These are phyloP conservation scores for Tethya wilhelma DNA, from an alignment of 37 sponge, comb jelly and placozoan species.

Conservation along the genomic window DNA sequence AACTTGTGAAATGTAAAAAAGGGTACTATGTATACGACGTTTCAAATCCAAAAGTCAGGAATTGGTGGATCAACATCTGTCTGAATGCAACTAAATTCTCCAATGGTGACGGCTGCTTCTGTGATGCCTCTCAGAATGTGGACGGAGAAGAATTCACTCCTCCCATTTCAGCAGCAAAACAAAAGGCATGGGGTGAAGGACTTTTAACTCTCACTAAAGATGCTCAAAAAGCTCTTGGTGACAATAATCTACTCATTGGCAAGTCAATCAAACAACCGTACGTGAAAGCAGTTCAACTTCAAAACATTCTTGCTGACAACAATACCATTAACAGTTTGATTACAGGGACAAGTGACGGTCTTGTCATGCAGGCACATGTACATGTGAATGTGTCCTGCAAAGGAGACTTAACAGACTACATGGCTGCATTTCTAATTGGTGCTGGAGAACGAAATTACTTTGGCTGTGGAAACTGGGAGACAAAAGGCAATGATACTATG, in stretches of 20 bases:
- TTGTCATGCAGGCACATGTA: slow-evolving; percentile 58
- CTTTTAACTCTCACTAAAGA: slow-evolving; percentile 30
- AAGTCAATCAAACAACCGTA: slow-evolving; percentile 25
- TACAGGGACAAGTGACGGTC: slow-evolving; percentile 6
- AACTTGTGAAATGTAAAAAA: not conserved
- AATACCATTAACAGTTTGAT: slow-evolving; percentile 22
- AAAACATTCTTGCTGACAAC: slow-evolving; percentile 28
- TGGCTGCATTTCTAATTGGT: slow-evolving; percentile 67
- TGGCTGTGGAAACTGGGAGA: slow-evolving; percentile 46
- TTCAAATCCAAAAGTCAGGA: slow-evolving; percentile 21
- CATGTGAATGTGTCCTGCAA: not conserved
- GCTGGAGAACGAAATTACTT: slow-evolving; percentile 39
- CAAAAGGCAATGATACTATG: slow-evolving; percentile 18
- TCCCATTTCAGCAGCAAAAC: not conserved
- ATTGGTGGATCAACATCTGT: slow-evolving; percentile 34
- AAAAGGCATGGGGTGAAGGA: slow-evolving; percentile 35
- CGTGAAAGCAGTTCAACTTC: slow-evolving; percentile 55
- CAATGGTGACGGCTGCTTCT: slow-evolving; percentile 57
- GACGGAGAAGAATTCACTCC: slow-evolving; percentile 25
- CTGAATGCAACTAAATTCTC: slow-evolving; percentile 43
- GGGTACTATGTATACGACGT: slow-evolving; percentile 10
- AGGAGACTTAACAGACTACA: slow-evolving; percentile 33
- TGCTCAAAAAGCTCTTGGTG: slow-evolving; percentile 31
- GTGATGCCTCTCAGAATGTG: slow-evolving; percentile 40
- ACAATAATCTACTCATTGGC: slow-evolving; percentile 28